These are phyloP conservation scores for Zosterops pallidus DNA, from an alignment of 2,113 vertebrate genomes.

Conservation along the genomic window DNA sequence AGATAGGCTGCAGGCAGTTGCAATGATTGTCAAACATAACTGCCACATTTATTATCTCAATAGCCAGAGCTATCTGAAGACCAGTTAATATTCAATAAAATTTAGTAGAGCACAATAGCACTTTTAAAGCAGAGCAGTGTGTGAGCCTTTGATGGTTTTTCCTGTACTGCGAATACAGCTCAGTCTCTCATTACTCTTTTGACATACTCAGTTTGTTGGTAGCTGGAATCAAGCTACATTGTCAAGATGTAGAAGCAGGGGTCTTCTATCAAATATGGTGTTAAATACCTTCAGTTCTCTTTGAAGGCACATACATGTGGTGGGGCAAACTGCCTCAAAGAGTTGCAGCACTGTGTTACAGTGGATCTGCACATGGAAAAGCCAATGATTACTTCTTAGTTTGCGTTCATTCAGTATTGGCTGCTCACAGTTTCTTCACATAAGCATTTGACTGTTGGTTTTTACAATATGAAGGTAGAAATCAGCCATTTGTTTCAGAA, in stretches of 20 bases:
- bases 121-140: neutral
- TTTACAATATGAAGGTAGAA: neutral
- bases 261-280: neutral
- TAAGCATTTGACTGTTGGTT: neutral
- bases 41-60: neutral
- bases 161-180: neutral
- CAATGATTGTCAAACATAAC: neutral
- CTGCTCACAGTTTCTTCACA: neutral
- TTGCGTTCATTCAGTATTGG: neutral
- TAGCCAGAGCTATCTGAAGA: neutral
- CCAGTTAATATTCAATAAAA: constrained; percentile 17
- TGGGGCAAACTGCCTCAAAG: neutral
- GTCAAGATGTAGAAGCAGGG: neutral
- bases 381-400: neutral
- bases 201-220: neutral
- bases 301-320: neutral
- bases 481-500: neutral
- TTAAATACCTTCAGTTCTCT: neutral
- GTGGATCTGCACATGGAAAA: neutral
- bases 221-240: neutral
- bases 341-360: neutral
- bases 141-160: neutral
- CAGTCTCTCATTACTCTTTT: neutral
- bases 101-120: neutral
- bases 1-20: neutral